These are phyloP conservation scores for Tetropium fuscum DNA, from an alignment of 2,888 invertebrate genomes.

Conservation along the genomic window DNA sequence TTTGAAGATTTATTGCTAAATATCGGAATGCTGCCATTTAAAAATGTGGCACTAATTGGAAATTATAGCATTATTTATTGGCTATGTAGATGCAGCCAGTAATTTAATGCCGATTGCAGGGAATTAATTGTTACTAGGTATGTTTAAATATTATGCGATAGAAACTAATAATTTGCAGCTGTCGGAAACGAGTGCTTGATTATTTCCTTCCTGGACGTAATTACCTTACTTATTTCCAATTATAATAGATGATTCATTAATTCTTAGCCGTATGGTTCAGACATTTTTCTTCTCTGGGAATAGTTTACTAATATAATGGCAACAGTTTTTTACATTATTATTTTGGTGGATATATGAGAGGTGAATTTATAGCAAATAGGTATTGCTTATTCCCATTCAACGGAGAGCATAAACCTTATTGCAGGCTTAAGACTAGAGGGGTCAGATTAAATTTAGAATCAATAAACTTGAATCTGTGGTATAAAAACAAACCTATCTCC, in stretches of 20 bases:
- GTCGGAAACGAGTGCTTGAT: constrained; percentile 27
- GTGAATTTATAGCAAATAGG: background rate
- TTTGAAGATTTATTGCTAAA: no score
- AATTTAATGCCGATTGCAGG: constrained; percentile 27
- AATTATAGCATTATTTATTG: no score
- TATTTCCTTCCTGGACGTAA: constrained; percentile 29
- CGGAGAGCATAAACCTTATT: constrained; percentile 3
- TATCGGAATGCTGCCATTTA: no score
- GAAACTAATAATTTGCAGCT: constrained; percentile 34
- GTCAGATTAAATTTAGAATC: constrained; percentile 20
- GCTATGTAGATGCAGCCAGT: background rate
- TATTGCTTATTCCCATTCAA: background rate
- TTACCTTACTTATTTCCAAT: constrained; percentile 22
- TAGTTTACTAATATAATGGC: no score
- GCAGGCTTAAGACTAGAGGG: background rate
- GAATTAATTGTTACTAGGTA: constrained; percentile 28
- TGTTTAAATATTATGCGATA: constrained; percentile 28
- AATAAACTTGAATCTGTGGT: constrained; percentile 27
- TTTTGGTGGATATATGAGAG: background rate
- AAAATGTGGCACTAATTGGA: no score
- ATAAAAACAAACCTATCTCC: constrained; percentile 19
- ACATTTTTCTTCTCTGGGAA: no score
- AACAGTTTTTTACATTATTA: background rate
- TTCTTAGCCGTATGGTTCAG: no score
- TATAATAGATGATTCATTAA: constrained; percentile 32